These are phyloP conservation scores for Allobates femoralis DNA, from an alignment of 2,797 vertebrate genomes.

Conservation along the genomic window DNA sequence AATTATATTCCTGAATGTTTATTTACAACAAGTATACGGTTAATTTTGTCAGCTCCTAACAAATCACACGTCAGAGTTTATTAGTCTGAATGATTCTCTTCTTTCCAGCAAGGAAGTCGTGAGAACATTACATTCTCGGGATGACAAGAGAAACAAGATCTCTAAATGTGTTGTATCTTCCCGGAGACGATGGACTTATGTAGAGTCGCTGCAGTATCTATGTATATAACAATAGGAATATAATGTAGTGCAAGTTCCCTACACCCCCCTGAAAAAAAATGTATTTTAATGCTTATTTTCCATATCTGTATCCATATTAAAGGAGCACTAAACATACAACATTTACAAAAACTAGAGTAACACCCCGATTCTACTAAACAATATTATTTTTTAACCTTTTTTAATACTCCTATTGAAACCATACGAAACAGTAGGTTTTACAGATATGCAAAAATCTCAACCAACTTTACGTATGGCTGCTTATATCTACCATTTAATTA, in stretches of 20 bases:
- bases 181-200: neutral
- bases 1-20: slow-evolving; percentile 34
- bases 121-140: neutral
- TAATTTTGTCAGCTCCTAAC: slow-evolving; percentile 20
- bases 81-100: slow-evolving; percentile 6
- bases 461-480: too few relatives aligned
- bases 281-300: too few relatives aligned
- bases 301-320: neutral
- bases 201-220: neutral
- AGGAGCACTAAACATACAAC: neutral
- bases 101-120: neutral
- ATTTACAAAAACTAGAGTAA: too few relatives aligned
- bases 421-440: too few relatives aligned
- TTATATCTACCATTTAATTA: too few relatives aligned
- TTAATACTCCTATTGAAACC: too few relatives aligned
- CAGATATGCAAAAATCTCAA: too few relatives aligned
- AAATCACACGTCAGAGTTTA: slow-evolving; percentile 32
- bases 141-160: neutral
- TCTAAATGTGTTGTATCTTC: neutral
- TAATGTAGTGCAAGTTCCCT: too few relatives aligned
- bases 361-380: too few relatives aligned
- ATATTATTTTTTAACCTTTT: too few relatives aligned
- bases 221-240: neutral
- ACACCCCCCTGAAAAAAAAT: neutral
- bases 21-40: slow-evolving; percentile 10